Evolutionary conservation across 2,888 invertebrate species (phyloP).

Genomic region (Nomada goodeniana): DNA sequence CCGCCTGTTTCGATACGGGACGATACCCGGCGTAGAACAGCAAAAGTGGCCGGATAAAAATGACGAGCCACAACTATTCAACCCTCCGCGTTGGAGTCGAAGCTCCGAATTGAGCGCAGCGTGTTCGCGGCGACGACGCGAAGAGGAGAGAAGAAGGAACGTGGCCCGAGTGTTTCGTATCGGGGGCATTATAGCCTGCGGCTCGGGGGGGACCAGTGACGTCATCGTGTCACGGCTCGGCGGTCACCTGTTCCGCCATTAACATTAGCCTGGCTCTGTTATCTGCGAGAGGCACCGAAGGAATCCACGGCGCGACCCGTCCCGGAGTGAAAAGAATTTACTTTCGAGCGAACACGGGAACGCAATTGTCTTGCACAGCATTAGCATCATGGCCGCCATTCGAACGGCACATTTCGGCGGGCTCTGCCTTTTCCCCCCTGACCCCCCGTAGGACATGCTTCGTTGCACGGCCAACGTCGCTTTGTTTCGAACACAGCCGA

Average conservation of each 20-base stretch:
- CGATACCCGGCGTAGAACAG: neutral
- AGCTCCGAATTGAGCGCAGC: no score
- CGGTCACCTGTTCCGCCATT: slow-evolving; percentile 81
- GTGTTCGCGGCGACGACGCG: no score
- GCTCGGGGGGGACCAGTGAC: slow-evolving; percentile 78
- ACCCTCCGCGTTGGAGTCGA: no score
- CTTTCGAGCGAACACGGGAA: slow-evolving; percentile 69
- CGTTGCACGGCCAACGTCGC: slow-evolving; percentile 57
- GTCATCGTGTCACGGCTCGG: slow-evolving; percentile 82
- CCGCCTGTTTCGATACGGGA: slow-evolving; percentile 48
- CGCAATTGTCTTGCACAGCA: slow-evolving; percentile 67
- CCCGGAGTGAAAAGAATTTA: slow-evolving; percentile 51
- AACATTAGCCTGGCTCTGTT: slow-evolving; percentile 74
- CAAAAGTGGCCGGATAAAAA: slow-evolving; percentile 30
- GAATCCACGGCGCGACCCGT: slow-evolving; percentile 43
- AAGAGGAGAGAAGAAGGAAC: neutral
- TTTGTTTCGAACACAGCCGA: slow-evolving; percentile 46
- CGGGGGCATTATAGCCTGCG: slow-evolving; percentile 41
- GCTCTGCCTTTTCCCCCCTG: slow-evolving; percentile 33
- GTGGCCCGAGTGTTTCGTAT: slow-evolving; percentile 45
- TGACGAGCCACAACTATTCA: neutral
- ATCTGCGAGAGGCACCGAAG: slow-evolving; percentile 64
- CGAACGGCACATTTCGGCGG: slow-evolving; percentile 66
- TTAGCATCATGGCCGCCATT: slow-evolving; percentile 61
- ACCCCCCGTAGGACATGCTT: slow-evolving; percentile 44